Evolutionary conservation across 2,888 invertebrate species (phyloP).

Genomic region (Antheraea assamensis): DNA sequence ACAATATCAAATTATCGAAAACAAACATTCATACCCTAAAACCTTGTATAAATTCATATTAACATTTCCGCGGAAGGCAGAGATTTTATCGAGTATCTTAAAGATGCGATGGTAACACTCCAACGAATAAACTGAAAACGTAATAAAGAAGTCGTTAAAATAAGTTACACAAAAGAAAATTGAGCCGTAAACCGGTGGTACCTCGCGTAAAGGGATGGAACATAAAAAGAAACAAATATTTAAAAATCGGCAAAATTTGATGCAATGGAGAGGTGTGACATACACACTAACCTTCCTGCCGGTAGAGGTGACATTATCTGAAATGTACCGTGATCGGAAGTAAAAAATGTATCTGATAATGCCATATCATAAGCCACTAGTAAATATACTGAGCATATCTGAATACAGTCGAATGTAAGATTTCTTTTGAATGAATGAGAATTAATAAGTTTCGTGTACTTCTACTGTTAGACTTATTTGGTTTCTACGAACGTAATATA

Average conservation of each 20-base stretch:
- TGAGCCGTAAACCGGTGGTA: not conserved
- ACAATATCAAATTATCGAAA: not conserved
- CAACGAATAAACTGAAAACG: not conserved
- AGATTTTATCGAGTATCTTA: not conserved
- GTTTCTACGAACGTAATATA: not conserved
- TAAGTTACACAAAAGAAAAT: conserved; percentile 8
- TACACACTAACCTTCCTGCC: not conserved
- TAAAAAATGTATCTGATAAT: conserved; percentile 4
- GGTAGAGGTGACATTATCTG: conserved; percentile 3
- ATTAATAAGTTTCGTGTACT: not conserved
- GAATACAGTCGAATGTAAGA: not conserved
- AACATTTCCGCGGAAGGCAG: not conserved
- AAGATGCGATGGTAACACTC: not conserved
- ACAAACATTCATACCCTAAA: not conserved
- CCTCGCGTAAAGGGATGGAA: not conserved
- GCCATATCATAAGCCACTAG: conserved; percentile 1
- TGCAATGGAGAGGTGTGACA: not conserved
- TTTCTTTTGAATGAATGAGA: not conserved
- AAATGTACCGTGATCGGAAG: not conserved
- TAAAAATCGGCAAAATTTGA: not conserved
- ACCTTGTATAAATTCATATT: not conserved
- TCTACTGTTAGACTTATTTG: not conserved
- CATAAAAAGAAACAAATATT: not conserved
- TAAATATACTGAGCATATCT: not conserved
- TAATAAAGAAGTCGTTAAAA: not conserved